Base-by-base conservation (phyloP, 2,113 vertebrate species). In the Phaethornis superciliosus region DNA sequence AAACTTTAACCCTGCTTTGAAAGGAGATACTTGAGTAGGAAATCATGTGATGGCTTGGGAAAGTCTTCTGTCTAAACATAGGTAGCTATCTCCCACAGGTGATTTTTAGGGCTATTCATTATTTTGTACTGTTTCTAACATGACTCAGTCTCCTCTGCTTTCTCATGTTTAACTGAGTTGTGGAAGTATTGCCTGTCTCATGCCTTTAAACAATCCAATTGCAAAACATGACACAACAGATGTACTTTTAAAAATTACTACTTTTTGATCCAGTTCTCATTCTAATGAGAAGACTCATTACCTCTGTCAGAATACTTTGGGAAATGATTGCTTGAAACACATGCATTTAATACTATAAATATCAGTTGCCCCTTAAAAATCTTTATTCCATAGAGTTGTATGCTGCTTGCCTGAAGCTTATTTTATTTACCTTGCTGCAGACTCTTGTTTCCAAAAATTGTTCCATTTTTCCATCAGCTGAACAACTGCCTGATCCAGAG, bases 391-490 rank as follows among this genome's bases (percentile, higher is more conserved):
- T 21, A 58, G 33, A 26, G 37, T 63, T 1, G 3, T 27, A 60
- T 74, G 30, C 46, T 42, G 62, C 69, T 89, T 92, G 51, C 80
- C 60, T 89, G 90, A 17, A 94, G 78, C 81, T 93, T 62, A 62
- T 72, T 95, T 82, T 94, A 81, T 96, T 95, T 88, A 76, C 69
- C 58, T 87, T 40, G 63, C 84, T 92, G 60, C 60, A 93, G 83
- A 44, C 51, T 55, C 72, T 88, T 67, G 75, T 93, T 94, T 93
- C 87, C 85, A 89, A 54, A 49, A 85, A 56, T 70, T 82, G 84
- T 85, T 87, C 71, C 55, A 77, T 87, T 92, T 96, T 95, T 96
- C 89, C 89, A 94, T 65, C 89, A 94, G 64, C 91, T 88, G 86
- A 93, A 82, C 55, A 84, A 62, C 81, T 71, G 18, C 86, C 74